Evolutionary conservation across 2,797 vertebrate genomes (phyloP).

Genomic region (Rhinella marina): DNA sequence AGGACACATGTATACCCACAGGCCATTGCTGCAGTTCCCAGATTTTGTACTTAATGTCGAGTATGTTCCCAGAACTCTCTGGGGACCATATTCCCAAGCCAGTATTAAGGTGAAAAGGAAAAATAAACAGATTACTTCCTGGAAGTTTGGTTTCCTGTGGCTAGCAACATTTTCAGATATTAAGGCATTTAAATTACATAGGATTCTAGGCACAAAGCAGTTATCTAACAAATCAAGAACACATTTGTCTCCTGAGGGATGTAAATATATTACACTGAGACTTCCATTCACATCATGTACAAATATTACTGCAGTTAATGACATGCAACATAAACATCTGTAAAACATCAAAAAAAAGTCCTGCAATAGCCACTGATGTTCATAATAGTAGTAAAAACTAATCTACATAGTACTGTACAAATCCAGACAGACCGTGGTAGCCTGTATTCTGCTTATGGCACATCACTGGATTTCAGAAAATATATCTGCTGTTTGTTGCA

Average conservation of each 20-base stretch:
- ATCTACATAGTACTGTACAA: background rate
- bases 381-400: background rate
- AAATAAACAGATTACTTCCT: slow-evolving; percentile 38
- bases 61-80: slow-evolving; percentile 30
- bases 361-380: background rate
- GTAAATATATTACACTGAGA: background rate
- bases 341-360: background rate
- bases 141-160: slow-evolving; percentile 12
- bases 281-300: background rate
- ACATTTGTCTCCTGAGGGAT: background rate
- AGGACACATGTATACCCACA: slow-evolving; percentile 31
- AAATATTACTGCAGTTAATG: background rate
- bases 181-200: background rate
- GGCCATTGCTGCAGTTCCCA: slow-evolving; percentile 41
- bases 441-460: background rate
- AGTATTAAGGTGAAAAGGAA: slow-evolving; percentile 11
- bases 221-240: background rate
- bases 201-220: background rate
- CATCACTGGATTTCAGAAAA: too few relatives aligned
- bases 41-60: slow-evolving; percentile 19
- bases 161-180: background rate
- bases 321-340: background rate
- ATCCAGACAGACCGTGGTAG: background rate
- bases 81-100: slow-evolving; percentile 28
- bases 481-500: too few relatives aligned